These are phyloP conservation scores for Pao palembangensis DNA, from an alignment of 2,113 vertebrate species.

Conservation along the genomic window DNA sequence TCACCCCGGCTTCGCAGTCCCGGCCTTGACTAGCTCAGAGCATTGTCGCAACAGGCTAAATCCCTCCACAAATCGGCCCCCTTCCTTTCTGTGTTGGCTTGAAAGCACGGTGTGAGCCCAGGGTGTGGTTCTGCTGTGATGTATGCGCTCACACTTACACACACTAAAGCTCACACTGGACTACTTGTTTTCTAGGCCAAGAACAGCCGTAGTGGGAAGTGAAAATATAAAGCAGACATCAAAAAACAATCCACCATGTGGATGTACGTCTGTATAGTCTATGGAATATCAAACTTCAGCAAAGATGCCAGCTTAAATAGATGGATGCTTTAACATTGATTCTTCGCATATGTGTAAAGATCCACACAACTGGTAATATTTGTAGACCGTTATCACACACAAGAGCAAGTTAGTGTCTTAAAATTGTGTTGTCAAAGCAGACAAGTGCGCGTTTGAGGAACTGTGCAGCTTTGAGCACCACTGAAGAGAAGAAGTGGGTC, in stretches of 20 bases:
- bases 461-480: conserved; percentile 9
- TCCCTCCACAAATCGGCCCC: conserved; percentile 32
- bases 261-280: not conserved
- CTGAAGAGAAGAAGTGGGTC: conserved; percentile 51
- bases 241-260: not conserved
- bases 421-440: not conserved
- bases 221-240: conserved; percentile 28
- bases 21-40: conserved; percentile 13
- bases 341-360: too few species aligned
- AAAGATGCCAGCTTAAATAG: too few species aligned
- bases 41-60: conserved; percentile 48
- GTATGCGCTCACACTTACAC: conserved; percentile 41
- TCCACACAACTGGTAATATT: too few species aligned
- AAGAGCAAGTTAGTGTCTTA: too few species aligned
- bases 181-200: conserved; percentile 45
- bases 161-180: conserved; percentile 37
- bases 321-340: too few species aligned
- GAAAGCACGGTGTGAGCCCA: conserved; percentile 43
- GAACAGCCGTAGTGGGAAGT: conserved; percentile 16
- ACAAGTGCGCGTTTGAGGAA: conserved; percentile 26
- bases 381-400: too few species aligned
- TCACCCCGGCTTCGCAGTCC: conserved; percentile 18
- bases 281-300: too few species aligned
- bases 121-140: conserved; percentile 58
- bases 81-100: conserved; percentile 41